These are phyloP conservation scores for Melanargia galathea DNA, from an alignment of 2,888 invertebrate species.

Conservation along the genomic window DNA sequence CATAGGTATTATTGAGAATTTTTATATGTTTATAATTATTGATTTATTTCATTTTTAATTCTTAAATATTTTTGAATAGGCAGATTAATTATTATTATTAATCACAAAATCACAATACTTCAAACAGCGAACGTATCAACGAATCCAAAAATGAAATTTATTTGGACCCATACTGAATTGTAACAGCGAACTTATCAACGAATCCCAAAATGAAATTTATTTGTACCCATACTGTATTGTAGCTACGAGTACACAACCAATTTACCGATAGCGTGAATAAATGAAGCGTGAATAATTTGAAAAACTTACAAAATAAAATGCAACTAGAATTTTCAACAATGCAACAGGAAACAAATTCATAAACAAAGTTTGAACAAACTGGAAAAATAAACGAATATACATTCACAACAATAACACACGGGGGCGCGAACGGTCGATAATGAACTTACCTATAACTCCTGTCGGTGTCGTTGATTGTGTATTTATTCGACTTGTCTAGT, in stretches of 20 bases:
- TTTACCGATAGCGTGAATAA: background rate
- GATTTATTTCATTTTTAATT: no score
- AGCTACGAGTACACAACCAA: background rate
- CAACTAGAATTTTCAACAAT: slow-evolving; percentile 25
- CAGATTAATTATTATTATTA: no score
- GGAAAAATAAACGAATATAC: slow-evolving; percentile 30
- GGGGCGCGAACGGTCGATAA: slow-evolving; percentile 8
- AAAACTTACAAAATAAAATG: slow-evolving; percentile 19
- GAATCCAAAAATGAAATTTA: no score
- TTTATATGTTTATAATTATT: no score
- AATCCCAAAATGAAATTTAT: no score
- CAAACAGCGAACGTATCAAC: no score
- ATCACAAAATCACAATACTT: no score
- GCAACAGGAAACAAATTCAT: slow-evolving; percentile 31
- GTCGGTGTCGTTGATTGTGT: background rate
- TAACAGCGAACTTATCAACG: no score
- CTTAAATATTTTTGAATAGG: no score
- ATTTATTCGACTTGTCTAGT: slow-evolving; percentile 7
- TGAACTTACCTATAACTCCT: slow-evolving; percentile 35
- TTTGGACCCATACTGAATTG: background rate
- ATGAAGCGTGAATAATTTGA: background rate
- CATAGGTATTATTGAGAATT: no score
- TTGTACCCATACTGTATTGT: background rate
- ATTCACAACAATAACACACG: slow-evolving; percentile 12
- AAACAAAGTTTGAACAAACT: slow-evolving; percentile 34